Conservation (phyloP, 2,888 invertebrate genomes). For the Pristionchus exspectatus region DNA sequence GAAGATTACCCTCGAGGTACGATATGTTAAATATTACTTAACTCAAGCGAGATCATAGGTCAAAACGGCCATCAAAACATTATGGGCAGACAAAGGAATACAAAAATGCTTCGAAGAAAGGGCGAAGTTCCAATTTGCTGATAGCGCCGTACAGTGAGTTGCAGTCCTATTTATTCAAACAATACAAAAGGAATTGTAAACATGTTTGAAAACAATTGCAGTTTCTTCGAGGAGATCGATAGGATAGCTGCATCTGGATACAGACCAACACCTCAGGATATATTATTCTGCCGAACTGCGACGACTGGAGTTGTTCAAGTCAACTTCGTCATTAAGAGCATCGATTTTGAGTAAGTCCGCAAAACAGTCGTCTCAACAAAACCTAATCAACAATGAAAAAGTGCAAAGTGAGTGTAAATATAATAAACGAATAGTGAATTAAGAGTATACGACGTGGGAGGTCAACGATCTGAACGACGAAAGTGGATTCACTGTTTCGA, state of each 20-base stretch:
- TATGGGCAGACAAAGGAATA: conserved; percentile 67
- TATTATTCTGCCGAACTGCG: conserved; percentile 73
- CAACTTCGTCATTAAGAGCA: conserved; percentile 68
- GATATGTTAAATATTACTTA: neutral
- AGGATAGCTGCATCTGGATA: conserved; percentile 68
- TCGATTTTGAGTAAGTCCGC: conserved; percentile 65
- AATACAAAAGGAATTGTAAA: neutral
- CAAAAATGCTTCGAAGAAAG: conserved; percentile 61
- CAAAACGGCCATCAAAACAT: conserved; percentile 59
- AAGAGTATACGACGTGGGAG: conserved; percentile 73
- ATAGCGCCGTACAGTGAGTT: conserved; percentile 68
- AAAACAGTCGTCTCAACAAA: neutral
- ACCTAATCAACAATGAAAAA: neutral
- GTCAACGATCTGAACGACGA: conserved; percentile 73
- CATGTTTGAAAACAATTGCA: conserved; percentile 58
- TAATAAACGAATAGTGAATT: neutral
- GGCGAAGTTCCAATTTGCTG: conserved; percentile 64
- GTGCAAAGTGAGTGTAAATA: neutral
- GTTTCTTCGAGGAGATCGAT: conserved; percentile 76
- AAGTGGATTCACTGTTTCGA: conserved; percentile 77
- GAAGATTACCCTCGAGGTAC: conserved; percentile 35
- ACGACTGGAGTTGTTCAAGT: conserved; percentile 74
- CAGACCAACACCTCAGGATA: conserved; percentile 71
- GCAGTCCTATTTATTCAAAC: neutral
- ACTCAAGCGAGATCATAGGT: conserved; percentile 47